Evolutionary conservation across 1,140 invertebrate species (phyloP), one percentile per base, ranked within the genome.

Genomic region (Heliothis subflexa): DNA sequence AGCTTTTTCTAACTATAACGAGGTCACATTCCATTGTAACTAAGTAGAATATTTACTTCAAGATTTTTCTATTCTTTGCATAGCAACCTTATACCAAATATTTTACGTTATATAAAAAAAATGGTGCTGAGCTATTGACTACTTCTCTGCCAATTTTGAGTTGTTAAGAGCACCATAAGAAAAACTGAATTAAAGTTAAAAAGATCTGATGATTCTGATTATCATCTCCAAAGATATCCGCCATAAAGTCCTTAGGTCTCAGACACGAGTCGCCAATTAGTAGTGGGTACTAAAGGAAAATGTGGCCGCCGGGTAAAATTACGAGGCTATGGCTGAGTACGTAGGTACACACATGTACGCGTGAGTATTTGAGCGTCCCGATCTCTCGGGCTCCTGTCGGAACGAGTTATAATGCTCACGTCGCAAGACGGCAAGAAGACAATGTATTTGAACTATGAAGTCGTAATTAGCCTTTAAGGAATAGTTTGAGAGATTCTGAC

Each of bases 251-350:
- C 85, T 85, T 84, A 83, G 72, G 70, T 85, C 81, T 81, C 81
- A 83, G 85, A 89, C 88, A 90, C 83, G 87, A 91, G 86, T 89
- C 81, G 86, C 86, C 89, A 93, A 92, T 91, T 90, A 92, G 86
- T 87, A 83, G 74, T 87, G 81, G 85, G 83, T 87, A 86, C 86
- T 80, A 85, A 87, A 87, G 88, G 88, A 91, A 91, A 91, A 91
- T 88, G 85, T 85, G 83, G 88, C 85, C 84, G 85, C 79, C 81
- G 84, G 84, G 83, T 89, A 91, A 91, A 91, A 91, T 91, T 89
- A 87, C 86, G 79, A 81, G 81, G 70, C 70, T 55, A 70, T 80
- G 73, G 50, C 68, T 71, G 78, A 78, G 73, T 54, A 80, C 61
- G 21, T 52, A 80, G 54, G 21, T 52, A 76, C 78, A 79, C 77